Conservation (phyloP, 2,797 vertebrate species). For the Halcyon leucocephala region DNA sequence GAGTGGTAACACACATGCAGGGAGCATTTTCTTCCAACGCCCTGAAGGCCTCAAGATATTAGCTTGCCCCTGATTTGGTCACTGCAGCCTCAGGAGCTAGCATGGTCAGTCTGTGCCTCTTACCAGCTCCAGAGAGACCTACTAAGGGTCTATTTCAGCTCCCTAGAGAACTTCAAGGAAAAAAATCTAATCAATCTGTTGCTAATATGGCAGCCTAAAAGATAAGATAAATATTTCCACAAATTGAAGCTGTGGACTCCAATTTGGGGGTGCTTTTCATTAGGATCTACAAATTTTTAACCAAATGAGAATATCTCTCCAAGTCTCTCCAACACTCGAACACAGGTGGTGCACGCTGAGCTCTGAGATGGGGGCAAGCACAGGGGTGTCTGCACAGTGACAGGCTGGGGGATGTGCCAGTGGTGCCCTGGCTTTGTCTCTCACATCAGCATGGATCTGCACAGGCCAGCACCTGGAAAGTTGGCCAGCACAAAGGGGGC, state of each 20-base stretch:
- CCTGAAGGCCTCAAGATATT: background rate
- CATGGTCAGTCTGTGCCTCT: background rate
- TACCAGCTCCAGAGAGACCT: background rate
- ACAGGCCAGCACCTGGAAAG: background rate
- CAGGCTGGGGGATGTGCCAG: accelerated
- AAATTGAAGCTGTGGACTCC: background rate
- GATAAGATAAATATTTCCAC: background rate
- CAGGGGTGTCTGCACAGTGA: background rate
- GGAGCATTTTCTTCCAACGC: background rate
- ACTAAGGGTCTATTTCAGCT: background rate
- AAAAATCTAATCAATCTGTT: background rate
- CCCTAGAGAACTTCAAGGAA: background rate
- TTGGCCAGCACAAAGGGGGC: background rate
- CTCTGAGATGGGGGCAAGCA: background rate
- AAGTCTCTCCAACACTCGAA: accelerated
- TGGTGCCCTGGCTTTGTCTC: background rate
- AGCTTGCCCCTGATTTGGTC: background rate
- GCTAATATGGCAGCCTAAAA: background rate
- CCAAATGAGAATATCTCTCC: background rate
- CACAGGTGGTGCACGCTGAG: accelerated
- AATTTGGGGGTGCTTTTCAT: background rate
- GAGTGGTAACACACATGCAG: accelerated
- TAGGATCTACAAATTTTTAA: background rate
- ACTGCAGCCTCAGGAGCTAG: background rate
- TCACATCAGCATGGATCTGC: background rate